phyloP scores from a whole-genome alignment of 2,888 invertebrate genomes.

The Lochmaea capreae region DNA sequence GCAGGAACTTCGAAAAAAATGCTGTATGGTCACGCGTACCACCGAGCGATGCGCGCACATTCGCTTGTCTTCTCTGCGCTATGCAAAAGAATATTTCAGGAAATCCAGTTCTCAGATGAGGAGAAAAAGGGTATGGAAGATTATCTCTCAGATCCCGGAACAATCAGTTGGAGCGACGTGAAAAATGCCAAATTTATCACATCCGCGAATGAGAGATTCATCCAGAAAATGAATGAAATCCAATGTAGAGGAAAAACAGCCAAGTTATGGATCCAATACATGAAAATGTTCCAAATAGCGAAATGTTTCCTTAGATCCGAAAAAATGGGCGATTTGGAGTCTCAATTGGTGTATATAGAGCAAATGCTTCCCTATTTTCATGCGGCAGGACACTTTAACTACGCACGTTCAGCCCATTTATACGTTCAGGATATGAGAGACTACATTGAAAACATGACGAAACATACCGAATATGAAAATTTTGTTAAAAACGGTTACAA shows the following conservation, averaged over 20 bases:
- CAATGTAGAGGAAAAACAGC: constrained; percentile 7
- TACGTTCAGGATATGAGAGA: constrained; percentile 5
- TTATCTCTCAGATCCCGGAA: background rate
- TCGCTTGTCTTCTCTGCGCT: constrained; percentile 3
- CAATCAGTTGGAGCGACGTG: background rate
- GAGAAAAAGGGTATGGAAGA: background rate
- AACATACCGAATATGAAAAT: background rate
- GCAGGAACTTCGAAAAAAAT: background rate
- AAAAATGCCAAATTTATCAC: background rate
- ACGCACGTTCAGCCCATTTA: background rate
- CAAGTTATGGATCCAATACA: constrained; percentile 15
- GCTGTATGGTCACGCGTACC: background rate
- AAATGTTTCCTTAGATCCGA: background rate
- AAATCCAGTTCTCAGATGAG: background rate
- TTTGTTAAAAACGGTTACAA: background rate
- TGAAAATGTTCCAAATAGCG: background rate
- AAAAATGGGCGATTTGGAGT: constrained; percentile 5
- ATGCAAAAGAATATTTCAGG: constrained; percentile 10
- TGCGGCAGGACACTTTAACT: constrained; percentile 12
- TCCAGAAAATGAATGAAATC: constrained; percentile 9
- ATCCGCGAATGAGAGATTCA: background rate
- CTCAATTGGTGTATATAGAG: background rate
- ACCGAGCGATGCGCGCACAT: constrained; percentile 8
- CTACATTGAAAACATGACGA: constrained; percentile 9
- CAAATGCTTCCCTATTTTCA: constrained; percentile 1